phyloP scores from a whole-genome alignment of 2,113 vertebrate species.

The Melanerpes aurifrons region DNA sequence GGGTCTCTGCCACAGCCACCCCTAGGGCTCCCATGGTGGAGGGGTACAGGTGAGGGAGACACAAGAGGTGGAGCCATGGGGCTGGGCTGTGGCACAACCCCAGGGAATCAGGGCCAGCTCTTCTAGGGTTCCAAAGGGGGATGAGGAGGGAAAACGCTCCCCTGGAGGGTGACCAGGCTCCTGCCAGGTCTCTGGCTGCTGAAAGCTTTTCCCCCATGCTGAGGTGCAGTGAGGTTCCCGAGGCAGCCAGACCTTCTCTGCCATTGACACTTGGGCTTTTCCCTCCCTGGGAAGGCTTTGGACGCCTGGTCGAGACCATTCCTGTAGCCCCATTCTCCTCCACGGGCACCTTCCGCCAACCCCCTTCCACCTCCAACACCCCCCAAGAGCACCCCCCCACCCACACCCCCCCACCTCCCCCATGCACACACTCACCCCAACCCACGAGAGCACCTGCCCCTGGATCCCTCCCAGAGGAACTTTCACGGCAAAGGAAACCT shows the following conservation, averaged over 20 bases:
- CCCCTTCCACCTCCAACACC: rapidly evolving
- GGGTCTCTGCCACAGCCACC: not conserved
- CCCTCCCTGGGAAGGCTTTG: not conserved
- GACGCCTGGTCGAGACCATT: not conserved
- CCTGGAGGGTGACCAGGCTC: not conserved
- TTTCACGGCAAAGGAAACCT: not conserved
- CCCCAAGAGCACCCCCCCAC: not conserved
- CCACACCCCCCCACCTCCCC: too few relatives aligned
- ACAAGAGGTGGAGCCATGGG: not conserved
- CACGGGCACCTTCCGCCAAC: not conserved
- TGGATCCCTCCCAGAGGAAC: constrained; percentile 41
- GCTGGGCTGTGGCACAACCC: not conserved
- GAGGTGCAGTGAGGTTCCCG: not conserved
- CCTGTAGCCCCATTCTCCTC: not conserved
- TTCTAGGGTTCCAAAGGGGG: rapidly evolving
- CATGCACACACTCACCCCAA: not conserved
- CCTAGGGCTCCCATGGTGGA: rapidly evolving
- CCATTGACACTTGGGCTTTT: rapidly evolving
- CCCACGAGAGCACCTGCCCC: not conserved
- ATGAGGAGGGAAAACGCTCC: not conserved
- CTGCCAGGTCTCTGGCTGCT: not conserved
- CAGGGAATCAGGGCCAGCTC: rapidly evolving
- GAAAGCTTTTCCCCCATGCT: not conserved
- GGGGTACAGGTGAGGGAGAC: not conserved
- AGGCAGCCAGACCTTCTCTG: not conserved